phyloP scores from a whole-genome alignment of 2,797 vertebrate genomes.

The Neosilurus hyrtlii region DNA sequence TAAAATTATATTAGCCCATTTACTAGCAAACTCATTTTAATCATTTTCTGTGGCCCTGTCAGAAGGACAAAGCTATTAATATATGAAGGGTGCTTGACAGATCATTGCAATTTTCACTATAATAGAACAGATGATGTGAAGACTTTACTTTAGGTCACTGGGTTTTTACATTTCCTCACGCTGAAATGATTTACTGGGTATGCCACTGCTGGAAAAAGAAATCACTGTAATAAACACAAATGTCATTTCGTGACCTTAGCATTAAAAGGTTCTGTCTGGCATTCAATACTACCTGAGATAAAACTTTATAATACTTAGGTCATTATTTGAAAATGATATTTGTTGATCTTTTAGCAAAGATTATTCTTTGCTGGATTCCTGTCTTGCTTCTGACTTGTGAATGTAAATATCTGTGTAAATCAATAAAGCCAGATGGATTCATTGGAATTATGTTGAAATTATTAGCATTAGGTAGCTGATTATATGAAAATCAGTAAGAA shows the following conservation, averaged over 20 bases:
- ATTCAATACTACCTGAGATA: not conserved
- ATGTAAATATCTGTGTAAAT: not conserved
- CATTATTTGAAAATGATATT: conserved; percentile 2
- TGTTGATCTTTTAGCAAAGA: not conserved
- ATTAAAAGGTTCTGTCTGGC: conserved; percentile 9
- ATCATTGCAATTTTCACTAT: not conserved
- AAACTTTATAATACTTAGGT: not conserved
- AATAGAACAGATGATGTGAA: not conserved
- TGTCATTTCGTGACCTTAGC: conserved; percentile 32
- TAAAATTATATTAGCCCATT: not conserved
- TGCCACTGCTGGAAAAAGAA: not conserved
- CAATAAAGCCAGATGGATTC: not conserved
- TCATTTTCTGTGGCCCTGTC: not conserved
- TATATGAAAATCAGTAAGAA: not conserved
- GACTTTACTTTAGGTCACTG: not conserved
- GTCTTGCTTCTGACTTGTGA: not conserved
- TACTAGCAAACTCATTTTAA: not conserved
- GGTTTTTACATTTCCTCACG: not conserved
- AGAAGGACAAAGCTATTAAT: not conserved
- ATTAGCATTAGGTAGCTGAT: not conserved
- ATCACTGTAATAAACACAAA: conserved; percentile 17
- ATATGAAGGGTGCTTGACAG: not conserved
- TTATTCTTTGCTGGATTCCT: not conserved
- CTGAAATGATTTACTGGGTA: conserved; percentile 13
- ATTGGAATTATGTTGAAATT: not conserved